Base-by-base conservation (phyloP, 2,888 invertebrate genomes). In the Cacoxenus indagator region DNA sequence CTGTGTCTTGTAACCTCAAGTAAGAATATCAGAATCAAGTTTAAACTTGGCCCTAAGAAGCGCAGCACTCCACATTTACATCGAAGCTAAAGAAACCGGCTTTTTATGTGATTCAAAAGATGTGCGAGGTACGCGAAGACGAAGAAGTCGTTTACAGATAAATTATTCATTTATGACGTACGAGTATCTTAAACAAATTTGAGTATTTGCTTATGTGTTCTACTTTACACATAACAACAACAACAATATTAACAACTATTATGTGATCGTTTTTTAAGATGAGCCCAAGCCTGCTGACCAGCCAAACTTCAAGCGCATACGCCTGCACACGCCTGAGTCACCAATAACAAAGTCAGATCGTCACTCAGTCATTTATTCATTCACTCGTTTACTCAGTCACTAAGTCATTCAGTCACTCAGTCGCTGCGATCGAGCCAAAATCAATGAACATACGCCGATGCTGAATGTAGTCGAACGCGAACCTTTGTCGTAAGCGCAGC, bases 341-440 rank as follows among this genome's bases (percentile, higher is more conserved):
- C 3, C n/a, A 62, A n/a, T 22, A 14, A 22, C 19, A 45, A 43
- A 14, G 24, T 29, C 61, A 62, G 45, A 62, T 17, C 45, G n/a
- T 22, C 45, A 26, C 19, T 22, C 19, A 17, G 3, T 37, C 1
- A 4, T 22, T 24, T 31, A 19, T 5, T 4, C 59, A 31, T 6
- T 22, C 54, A 19, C 11, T 9, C 24, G 14, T 14, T 24, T 29
- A 57, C 1, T n/a, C 55, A 55, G 14, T 27, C 27, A 27, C 24
- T 1, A 27, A 57, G 2, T 29, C 37, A 31, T 0, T 37, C 29
- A 57, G 27, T 17, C 57, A 57, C 9, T 26, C 27, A 17, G 19
- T 26, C 8, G 51, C 8, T 11, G 61, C 61, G 26, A 62, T 62
- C 61, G 61, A 31, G 61, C 61, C 61, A 62, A 62, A 62, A 62